Percentiles rank a stretch among this genome's conserved stretches.
Conservation (phyloP, 2,797 vertebrate species). For the Eulemur rubriventer region DNA sequence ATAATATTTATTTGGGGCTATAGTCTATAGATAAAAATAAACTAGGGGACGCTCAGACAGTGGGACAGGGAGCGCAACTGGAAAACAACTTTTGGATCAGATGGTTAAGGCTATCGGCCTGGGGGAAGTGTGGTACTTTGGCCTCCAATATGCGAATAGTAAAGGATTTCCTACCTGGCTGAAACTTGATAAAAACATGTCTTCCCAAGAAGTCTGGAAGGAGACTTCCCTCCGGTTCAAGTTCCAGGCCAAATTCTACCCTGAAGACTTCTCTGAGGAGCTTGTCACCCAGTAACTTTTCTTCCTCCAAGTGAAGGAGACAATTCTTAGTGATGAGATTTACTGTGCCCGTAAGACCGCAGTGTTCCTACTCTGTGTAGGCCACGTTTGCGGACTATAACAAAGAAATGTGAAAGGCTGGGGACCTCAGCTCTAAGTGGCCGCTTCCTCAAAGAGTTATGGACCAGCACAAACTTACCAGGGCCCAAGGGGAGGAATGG, state of each 20-base stretch:
- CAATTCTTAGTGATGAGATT: slow-evolving; percentile 94
- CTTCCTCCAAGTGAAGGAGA: slow-evolving; percentile 97
- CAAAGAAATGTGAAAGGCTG: slow-evolving; percentile 91
- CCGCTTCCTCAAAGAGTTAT: slow-evolving; percentile 94
- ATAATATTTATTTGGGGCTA: background rate
- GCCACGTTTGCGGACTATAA: slow-evolving; percentile 96
- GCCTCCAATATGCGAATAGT: slow-evolving; percentile 93
- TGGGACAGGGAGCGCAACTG: slow-evolving; percentile 78
- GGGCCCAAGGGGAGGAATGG: slow-evolving; percentile 97
- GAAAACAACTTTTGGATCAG: slow-evolving; percentile 98
- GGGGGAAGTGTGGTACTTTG: slow-evolving; percentile 97
- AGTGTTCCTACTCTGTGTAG: slow-evolving; percentile 95
- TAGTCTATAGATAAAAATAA: background rate
- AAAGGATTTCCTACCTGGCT: slow-evolving; percentile 95
- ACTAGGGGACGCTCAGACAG: background rate
- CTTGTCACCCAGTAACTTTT: slow-evolving; percentile 98
- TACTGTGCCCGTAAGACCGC: slow-evolving; percentile 99
- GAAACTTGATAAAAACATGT: slow-evolving; percentile 98
- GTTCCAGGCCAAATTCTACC: slow-evolving; percentile 97
- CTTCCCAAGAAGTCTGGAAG: slow-evolving; percentile 96
- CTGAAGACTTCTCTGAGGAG: slow-evolving; percentile 96
- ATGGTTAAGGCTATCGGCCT: slow-evolving; percentile 97
- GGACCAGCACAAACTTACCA: slow-evolving; percentile 97
- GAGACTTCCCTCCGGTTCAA: slow-evolving; percentile 96
- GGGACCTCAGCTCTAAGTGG: slow-evolving; percentile 93